These are phyloP conservation scores for Gymnoscelis rufifasciata DNA, from an alignment of 2,888 invertebrate genomes.

Conservation along the genomic window DNA sequence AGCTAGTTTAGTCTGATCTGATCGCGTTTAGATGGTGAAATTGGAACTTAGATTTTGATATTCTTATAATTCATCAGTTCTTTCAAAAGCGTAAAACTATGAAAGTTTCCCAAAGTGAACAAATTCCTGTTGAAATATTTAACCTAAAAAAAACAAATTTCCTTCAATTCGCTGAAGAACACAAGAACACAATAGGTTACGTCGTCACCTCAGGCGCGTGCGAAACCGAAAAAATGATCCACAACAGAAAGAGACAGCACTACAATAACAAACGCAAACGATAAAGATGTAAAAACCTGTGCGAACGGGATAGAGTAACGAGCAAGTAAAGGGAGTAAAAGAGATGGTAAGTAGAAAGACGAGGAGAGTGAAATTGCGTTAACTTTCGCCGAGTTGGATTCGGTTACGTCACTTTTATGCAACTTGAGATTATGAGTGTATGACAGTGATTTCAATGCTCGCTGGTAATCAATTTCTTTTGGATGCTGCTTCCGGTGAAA, in stretches of 20 bases:
- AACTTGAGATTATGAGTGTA: slow-evolving; percentile 67
- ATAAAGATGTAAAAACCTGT: slow-evolving; percentile 45
- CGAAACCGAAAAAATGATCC: slow-evolving; percentile 63
- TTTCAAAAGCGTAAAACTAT: too few species aligned
- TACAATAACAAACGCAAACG: slow-evolving; percentile 35
- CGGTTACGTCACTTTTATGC: slow-evolving; percentile 71
- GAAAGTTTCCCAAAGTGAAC: too few species aligned
- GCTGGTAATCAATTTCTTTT: slow-evolving; percentile 61
- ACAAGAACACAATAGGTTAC: slow-evolving; percentile 66
- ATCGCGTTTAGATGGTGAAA: too few species aligned
- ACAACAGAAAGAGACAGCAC: slow-evolving; percentile 51
- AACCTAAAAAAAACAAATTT: slow-evolving; percentile 24
- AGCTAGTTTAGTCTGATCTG: too few species aligned
- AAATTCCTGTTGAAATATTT: slow-evolving; percentile 21
- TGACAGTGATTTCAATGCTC: slow-evolving; percentile 72
- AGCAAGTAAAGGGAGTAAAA: slow-evolving; percentile 37
- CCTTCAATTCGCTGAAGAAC: slow-evolving; percentile 36
- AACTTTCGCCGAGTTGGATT: slow-evolving; percentile 76
- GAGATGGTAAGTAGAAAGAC: slow-evolving; percentile 58
- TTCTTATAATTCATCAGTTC: too few species aligned
- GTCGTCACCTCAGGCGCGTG: slow-evolving; percentile 62
- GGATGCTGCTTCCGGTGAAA: slow-evolving; percentile 49
- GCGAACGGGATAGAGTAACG: slow-evolving; percentile 38
- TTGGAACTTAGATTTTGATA: too few species aligned
- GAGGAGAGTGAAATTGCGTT: slow-evolving; percentile 71